These are phyloP conservation scores for Noctua janthina DNA, from an alignment of 2,888 invertebrate species.

Conservation along the genomic window DNA sequence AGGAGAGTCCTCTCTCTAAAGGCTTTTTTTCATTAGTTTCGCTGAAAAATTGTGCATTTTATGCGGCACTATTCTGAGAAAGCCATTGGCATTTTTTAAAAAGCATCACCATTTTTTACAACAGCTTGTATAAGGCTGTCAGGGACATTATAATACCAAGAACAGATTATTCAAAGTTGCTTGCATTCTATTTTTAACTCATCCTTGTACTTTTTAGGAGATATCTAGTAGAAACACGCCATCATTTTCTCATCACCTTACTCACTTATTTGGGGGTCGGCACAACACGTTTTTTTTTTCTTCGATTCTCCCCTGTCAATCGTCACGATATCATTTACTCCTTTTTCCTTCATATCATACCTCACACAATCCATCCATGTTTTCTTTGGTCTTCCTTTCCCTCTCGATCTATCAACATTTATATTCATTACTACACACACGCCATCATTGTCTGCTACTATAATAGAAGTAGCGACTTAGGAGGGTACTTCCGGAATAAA, in stretches of 20 bases:
- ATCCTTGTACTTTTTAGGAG: not conserved
- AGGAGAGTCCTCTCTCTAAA: slow-evolving; percentile 2
- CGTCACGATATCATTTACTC: no score
- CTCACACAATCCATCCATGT: no score
- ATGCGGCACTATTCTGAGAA: not conserved
- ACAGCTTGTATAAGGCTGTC: not conserved
- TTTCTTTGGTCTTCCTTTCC: no score
- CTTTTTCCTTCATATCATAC: no score
- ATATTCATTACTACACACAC: no score
- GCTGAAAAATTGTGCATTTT: slow-evolving; percentile 13
- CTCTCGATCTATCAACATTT: no score
- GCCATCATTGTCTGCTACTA: not conserved
- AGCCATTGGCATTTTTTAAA: not conserved
- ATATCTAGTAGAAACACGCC: not conserved
- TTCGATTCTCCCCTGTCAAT: no score
- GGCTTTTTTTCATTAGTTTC: slow-evolving; percentile 10
- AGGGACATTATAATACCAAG: not conserved
- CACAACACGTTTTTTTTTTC: no score
- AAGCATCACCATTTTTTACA: not conserved
- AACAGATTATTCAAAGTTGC: not conserved
- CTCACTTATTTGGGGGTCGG: no score
- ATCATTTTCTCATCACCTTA: no score
- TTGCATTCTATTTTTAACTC: slow-evolving; percentile 1
- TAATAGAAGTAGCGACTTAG: not conserved
- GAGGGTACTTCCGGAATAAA: slow-evolving; percentile 15